Conservation (phyloP, 2,797 vertebrate species). For the Coccyzus lansbergi region DNA sequence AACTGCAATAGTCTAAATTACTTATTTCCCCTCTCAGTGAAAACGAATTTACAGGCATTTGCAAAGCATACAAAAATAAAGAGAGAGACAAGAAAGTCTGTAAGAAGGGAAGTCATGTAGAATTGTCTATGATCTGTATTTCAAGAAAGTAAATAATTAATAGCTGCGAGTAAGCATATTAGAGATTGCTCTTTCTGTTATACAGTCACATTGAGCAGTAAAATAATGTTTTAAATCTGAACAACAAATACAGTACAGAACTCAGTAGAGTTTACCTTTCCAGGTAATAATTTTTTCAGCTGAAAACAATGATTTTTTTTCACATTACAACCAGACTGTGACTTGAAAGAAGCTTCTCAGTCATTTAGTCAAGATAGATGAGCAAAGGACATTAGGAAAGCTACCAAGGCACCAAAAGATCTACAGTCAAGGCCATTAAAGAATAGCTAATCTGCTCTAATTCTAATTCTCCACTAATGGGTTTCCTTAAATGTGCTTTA, state of each 20-base stretch:
- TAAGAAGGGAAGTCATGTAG: conserved; percentile 34
- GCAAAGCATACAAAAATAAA: conserved; percentile 53
- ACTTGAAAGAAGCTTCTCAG: conserved; percentile 47
- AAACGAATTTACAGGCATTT: conserved; percentile 54
- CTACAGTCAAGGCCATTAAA: conserved; percentile 63
- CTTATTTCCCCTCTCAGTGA: conserved; percentile 43
- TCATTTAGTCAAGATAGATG: conserved; percentile 65
- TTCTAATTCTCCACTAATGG: conserved; percentile 71
- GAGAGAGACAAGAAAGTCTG: conserved; percentile 39
- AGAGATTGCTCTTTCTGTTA: conserved; percentile 50
- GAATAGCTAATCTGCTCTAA: conserved; percentile 66
- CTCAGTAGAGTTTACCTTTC: conserved; percentile 40
- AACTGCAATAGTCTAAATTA: conserved; percentile 45
- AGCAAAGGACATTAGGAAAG: conserved; percentile 58
- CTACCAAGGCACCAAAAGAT: conserved; percentile 63
- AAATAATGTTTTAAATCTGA: conserved; percentile 43
- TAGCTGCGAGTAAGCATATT: conserved; percentile 55
- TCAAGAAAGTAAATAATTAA: conserved; percentile 72
- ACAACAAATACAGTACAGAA: conserved; percentile 33
- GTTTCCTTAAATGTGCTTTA: conserved; percentile 71
- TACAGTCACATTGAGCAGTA: conserved; percentile 33
- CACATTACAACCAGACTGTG: conserved; percentile 22
- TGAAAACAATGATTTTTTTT: conserved; percentile 34
- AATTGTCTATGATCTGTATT: conserved; percentile 55
- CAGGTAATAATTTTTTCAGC: conserved; percentile 33